Evolutionary conservation across 2,888 invertebrate species (phyloP).

Genomic region (Ypsolopha sequella): DNA sequence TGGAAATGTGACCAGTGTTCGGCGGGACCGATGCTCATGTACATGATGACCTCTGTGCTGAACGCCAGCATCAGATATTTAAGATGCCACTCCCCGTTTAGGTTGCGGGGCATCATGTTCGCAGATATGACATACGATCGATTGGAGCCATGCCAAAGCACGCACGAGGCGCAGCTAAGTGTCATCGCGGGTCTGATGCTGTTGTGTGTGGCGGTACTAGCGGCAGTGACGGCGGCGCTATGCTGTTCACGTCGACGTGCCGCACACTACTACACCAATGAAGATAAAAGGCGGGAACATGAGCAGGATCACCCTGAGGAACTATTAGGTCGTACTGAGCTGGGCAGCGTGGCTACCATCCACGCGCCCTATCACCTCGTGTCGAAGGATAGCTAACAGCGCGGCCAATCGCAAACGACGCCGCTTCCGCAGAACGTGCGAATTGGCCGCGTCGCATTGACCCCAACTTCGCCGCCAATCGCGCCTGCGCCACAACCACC

Average conservation of each 20-base stretch:
- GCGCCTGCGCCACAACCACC: neutral
- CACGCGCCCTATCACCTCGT: constrained; percentile 47
- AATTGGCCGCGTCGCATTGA: neutral
- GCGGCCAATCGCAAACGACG: constrained; percentile 24
- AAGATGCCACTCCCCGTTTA: constrained; percentile 71
- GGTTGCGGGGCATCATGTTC: constrained; percentile 55
- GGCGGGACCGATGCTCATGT: constrained; percentile 66
- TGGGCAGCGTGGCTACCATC: constrained; percentile 51
- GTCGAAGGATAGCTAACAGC: constrained; percentile 50
- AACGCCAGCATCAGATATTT: constrained; percentile 62
- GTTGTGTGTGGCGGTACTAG: constrained; percentile 43
- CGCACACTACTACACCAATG: constrained; percentile 84
- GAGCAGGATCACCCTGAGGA: constrained; percentile 54
- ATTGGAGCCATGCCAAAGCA: constrained; percentile 56
- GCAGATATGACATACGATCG: constrained; percentile 35
- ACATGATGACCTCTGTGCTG: constrained; percentile 66
- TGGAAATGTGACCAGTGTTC: constrained; percentile 79
- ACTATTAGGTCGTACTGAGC: constrained; percentile 36
- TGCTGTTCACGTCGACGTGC: constrained; percentile 78
- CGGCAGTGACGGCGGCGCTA: constrained; percentile 71
- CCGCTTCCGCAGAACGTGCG: constrained; percentile 11
- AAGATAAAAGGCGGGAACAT: constrained; percentile 71
- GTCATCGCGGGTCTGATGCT: constrained; percentile 62
- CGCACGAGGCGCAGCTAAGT: constrained; percentile 68
- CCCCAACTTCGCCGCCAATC: constrained; percentile 2